Percentiles rank a stretch among this genome's conserved stretches.
Evolutionary conservation across 2,888 invertebrate genomes (phyloP).

Genomic region (Eupithecia exiguata): DNA sequence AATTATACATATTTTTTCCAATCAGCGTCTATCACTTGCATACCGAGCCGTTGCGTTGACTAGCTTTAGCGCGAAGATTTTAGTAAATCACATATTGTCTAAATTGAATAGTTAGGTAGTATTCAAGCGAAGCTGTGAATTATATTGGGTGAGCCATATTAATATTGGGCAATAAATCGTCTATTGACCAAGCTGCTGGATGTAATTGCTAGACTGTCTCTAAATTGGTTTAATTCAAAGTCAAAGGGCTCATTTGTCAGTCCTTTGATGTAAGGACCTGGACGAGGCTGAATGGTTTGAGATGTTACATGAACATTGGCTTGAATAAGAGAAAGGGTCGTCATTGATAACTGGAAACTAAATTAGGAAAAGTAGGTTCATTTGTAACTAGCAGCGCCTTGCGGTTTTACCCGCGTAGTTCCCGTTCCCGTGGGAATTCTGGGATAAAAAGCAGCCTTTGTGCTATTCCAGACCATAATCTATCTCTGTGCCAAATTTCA

Average conservation of each 20-base stretch:
- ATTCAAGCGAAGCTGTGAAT: not conserved
- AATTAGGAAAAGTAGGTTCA: not conserved
- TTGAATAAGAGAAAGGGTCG: not conserved
- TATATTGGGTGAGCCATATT: not conserved
- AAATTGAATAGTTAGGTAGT: too few species aligned
- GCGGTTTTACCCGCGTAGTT: too few species aligned
- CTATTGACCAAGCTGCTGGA: conserved; percentile 15
- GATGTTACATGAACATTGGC: not conserved
- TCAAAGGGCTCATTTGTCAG: not conserved
- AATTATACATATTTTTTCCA: too few species aligned
- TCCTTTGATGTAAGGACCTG: conserved; percentile 5
- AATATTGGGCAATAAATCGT: conserved; percentile 22
- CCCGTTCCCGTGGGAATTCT: too few species aligned
- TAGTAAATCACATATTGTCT: not conserved
- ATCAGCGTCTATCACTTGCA: too few species aligned
- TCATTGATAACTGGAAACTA: not conserved
- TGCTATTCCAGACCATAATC: too few species aligned
- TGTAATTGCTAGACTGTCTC: not conserved
- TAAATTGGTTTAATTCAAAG: conserved; percentile 8
- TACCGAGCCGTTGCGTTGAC: too few species aligned
- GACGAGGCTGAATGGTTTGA: not conserved
- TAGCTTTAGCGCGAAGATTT: too few species aligned
- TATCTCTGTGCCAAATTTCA: too few species aligned
- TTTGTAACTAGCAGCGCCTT: too few species aligned
- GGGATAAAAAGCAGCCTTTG: too few species aligned